phyloP scores from a whole-genome alignment of 1,140 invertebrate species.

The Colletes latitarsis region DNA sequence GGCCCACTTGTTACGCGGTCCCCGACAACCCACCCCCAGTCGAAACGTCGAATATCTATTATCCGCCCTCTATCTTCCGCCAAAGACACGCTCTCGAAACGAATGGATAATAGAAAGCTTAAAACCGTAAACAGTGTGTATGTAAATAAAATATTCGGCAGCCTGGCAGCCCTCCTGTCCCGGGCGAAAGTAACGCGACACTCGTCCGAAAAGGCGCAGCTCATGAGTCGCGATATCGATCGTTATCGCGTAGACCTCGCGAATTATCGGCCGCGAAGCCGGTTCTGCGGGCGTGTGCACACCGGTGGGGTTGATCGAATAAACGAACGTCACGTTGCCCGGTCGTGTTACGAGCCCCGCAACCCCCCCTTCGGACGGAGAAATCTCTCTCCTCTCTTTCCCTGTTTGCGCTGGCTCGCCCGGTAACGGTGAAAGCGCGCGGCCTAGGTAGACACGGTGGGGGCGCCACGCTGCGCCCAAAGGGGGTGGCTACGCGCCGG shows the following conservation, averaged over 20 bases:
- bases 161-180: too few relatives aligned
- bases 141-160: too few relatives aligned
- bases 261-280: slow-evolving; percentile 33
- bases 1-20: slow-evolving; percentile 54
- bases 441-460: slow-evolving; percentile 47
- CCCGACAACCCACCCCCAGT: background rate
- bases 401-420: slow-evolving; percentile 3
- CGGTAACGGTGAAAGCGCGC: slow-evolving; percentile 50
- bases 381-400: background rate
- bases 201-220: background rate
- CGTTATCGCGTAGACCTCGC: slow-evolving; percentile 31
- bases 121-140: too few relatives aligned
- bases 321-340: slow-evolving; percentile 60
- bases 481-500: slow-evolving; percentile 49
- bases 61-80: background rate
- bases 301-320: slow-evolving; percentile 54
- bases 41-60: slow-evolving; percentile 47
- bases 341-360: slow-evolving; percentile 57
- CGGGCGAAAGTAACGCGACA: too few relatives aligned
- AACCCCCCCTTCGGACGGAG: background rate
- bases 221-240: slow-evolving; percentile 36
- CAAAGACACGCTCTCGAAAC: background rate
- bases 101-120: too few relatives aligned
- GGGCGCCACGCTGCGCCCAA: slow-evolving; percentile 39
- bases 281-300: slow-evolving; percentile 10